Evolutionary conservation across 2,888 invertebrate genomes (phyloP).

Genomic region (Lobophora halterata): DNA sequence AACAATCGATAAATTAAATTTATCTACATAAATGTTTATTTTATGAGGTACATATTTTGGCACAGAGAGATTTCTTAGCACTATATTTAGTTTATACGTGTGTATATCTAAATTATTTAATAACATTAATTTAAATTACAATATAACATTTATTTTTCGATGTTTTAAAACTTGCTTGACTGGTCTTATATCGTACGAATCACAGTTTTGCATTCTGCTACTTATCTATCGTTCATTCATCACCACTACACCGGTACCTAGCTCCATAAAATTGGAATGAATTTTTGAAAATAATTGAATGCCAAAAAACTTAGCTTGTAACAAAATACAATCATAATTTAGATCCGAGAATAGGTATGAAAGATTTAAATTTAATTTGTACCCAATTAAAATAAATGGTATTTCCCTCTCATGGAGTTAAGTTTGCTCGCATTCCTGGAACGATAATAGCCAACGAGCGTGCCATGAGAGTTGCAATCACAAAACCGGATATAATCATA

Average conservation of each 20-base stretch:
- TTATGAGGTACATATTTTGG: conserved; percentile 91
- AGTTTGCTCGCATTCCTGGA: no score
- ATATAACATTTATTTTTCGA: conserved; percentile 76
- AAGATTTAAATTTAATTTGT: no score
- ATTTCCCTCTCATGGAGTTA: no score
- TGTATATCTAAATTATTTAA: conserved; percentile 63
- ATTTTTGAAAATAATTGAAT: conserved; percentile 63
- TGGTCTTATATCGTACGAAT: conserved; percentile 79
- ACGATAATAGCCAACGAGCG: no score
- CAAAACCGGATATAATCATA: no score
- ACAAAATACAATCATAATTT: conserved; percentile 7
- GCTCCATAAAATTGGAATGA: conserved; percentile 70
- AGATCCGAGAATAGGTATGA: no score
- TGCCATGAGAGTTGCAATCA: no score
- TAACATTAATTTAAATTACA: conserved; percentile 65
- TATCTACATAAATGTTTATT: conserved; percentile 76
- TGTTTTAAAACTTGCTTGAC: conserved; percentile 79
- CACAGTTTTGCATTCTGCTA: conserved; percentile 79
- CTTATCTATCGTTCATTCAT: conserved; percentile 74
- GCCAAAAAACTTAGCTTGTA: conserved; percentile 51
- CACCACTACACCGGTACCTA: conserved; percentile 70
- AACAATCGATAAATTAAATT: conserved; percentile 64
- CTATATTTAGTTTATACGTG: conserved; percentile 71
- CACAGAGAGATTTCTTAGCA: conserved; percentile 85
- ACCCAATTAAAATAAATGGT: no score